These are phyloP conservation scores for Opisthocomus hoazin DNA, from an alignment of 2,113 vertebrate species.

Conservation along the genomic window DNA sequence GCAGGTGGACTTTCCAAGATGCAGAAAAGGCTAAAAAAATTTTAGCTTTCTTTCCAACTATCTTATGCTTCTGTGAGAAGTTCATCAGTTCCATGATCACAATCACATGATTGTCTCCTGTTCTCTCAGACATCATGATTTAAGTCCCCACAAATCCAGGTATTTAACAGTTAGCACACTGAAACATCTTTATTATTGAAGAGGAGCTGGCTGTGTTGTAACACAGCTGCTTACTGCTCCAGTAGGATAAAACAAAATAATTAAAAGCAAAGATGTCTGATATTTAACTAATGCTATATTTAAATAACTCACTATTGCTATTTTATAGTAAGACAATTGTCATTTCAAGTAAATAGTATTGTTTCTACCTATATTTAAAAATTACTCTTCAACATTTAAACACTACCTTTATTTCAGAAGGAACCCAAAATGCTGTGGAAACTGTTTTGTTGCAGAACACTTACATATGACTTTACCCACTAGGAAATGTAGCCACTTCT, in stretches of 20 bases:
- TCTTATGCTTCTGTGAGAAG: background rate
- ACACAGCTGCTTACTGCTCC: background rate
- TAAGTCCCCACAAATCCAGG: background rate
- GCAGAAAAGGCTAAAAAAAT: background rate
- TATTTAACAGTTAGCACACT: background rate
- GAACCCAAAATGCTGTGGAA: background rate
- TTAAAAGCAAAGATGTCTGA: background rate
- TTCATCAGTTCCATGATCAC: background rate
- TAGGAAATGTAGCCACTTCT: background rate
- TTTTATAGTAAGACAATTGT: background rate
- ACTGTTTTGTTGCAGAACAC: background rate
- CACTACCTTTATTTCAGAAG: background rate
- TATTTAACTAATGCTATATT: background rate
- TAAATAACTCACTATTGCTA: background rate
- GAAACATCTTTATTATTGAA: background rate
- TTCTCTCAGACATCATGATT: background rate
- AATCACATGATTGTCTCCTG: background rate
- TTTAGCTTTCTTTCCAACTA: background rate
- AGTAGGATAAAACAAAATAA: constrained; percentile 15
- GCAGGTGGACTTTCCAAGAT: background rate
- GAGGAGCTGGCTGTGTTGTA: background rate
- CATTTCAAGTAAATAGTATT: background rate
- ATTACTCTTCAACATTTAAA: background rate
- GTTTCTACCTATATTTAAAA: background rate
- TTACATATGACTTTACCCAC: background rate